Percentiles rank a stretch among this genome's conserved stretches.
Conservation (phyloP, 2,113 vertebrate genomes). For the Neogale vison region DNA sequence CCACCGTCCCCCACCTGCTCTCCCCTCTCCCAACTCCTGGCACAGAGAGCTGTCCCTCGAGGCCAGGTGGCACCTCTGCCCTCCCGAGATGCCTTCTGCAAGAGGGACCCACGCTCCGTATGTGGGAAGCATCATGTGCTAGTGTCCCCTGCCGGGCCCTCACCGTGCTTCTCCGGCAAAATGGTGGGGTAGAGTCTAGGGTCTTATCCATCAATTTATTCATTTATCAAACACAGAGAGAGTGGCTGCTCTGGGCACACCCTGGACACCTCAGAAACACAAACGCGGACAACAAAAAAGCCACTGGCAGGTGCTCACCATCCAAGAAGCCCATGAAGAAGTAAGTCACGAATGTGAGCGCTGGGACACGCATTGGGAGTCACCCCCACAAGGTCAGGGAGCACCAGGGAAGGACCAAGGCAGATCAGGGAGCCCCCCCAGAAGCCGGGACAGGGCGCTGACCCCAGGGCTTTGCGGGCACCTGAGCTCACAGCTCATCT, state of each 20-base stretch:
- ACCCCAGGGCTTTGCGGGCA: background rate
- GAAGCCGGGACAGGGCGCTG: background rate
- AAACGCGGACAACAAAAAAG: too few relatives aligned
- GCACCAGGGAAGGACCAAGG: background rate
- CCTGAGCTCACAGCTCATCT: background rate
- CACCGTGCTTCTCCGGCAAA: background rate
- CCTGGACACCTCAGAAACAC: background rate
- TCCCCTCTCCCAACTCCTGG: too few relatives aligned
- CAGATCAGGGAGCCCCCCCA: accelerated
- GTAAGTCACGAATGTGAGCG: accelerated
- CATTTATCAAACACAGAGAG: background rate
- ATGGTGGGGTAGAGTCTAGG: too few relatives aligned
- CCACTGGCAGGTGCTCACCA: background rate
- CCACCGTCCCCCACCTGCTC: too few relatives aligned
- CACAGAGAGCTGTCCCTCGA: background rate
- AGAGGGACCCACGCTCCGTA: background rate
- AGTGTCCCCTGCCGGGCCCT: accelerated
- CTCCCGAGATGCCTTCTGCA: background rate
- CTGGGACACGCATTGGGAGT: too few relatives aligned
- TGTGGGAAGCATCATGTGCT: background rate
- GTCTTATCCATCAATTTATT: background rate
- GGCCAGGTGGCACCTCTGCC: background rate
- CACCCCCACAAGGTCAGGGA: background rate
- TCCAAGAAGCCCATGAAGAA: background rate
- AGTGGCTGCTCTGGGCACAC: background rate